Evolutionary conservation across 2,797 vertebrate species (phyloP), one percentile per base, ranked within the genome.

Genomic region (Vultur gryphus): DNA sequence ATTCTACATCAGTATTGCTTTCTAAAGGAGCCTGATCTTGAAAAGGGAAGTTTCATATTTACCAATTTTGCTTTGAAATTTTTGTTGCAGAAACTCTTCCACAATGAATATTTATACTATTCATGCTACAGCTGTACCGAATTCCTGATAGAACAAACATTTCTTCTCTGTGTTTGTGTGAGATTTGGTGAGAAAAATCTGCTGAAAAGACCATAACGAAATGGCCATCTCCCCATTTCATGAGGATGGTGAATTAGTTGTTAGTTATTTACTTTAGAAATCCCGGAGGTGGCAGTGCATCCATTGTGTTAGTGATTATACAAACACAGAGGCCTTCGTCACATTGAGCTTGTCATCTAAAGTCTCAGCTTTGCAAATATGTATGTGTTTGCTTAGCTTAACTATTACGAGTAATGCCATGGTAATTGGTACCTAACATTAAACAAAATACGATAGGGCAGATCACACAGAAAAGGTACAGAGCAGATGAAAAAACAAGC

Each of bases 281-380:
- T 59, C 37, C 26, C 0, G 1, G 48, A 57, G 1, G 41, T 72
- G 72, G n/a, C 35, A 46, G n/a, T 0, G 0, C 16, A 43, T 52
- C n/a, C 3, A 1, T 28, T 54, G 24, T 48, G 31, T 51, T 84
- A 41, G 26, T 44, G 37, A 9, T 37, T 46, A 33, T 41, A 19
- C 52, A 49, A 35, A 59, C 44, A 59, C 11, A 12, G 29, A 37
- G 21, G 15, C 31, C 9, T 66, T 58, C 0, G 0, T 48, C 59
- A 13, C 10, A 0, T 16, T 46, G 65, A 57, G 31, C 31, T 88
- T 57, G 49, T 76, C 41, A 65, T 44, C 26, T 44, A 7, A 41
- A 88, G 43, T 43, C 58, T 18, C 33, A 35, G 31, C 19, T 78
- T 64, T 71, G 61, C 83, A 94, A 88, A 90, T 16, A 20, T 16